phyloP scores from a whole-genome alignment of 2,113 vertebrate species.

The Python bivittatus region DNA sequence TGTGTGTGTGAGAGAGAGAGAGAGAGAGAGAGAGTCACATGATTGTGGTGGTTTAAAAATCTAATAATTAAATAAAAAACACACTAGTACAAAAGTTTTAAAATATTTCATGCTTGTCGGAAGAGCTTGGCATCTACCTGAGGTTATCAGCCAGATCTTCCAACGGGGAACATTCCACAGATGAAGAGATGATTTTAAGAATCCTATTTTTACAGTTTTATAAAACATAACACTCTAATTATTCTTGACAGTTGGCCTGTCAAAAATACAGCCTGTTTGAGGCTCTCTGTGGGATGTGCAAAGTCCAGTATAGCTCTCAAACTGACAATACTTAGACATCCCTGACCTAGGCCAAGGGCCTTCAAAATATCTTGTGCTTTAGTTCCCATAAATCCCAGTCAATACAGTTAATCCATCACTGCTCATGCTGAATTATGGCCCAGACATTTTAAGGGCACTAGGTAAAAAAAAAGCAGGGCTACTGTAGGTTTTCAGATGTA shows the following conservation, averaged over 20 bases:
- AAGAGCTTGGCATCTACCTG: background rate
- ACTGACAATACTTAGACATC: background rate
- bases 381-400: background rate
- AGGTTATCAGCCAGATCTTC: background rate
- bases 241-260: background rate
- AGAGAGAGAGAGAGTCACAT: background rate
- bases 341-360: background rate
- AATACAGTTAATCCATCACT: background rate
- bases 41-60: background rate
- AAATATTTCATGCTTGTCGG: background rate
- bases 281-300: background rate
- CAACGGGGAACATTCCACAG: background rate
- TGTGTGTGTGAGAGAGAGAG: background rate
- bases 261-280: background rate
- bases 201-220: background rate
- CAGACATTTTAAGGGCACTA: background rate
- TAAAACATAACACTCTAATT: background rate
- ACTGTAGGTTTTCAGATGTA: background rate
- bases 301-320: background rate
- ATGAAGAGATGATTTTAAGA: background rate
- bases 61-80: background rate
- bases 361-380: background rate
- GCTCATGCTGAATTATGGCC: background rate
- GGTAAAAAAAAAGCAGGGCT: background rate
- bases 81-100: background rate